Evolutionary conservation across 1,140 invertebrate genomes (phyloP).

Genomic region (Heliconius congener): DNA sequence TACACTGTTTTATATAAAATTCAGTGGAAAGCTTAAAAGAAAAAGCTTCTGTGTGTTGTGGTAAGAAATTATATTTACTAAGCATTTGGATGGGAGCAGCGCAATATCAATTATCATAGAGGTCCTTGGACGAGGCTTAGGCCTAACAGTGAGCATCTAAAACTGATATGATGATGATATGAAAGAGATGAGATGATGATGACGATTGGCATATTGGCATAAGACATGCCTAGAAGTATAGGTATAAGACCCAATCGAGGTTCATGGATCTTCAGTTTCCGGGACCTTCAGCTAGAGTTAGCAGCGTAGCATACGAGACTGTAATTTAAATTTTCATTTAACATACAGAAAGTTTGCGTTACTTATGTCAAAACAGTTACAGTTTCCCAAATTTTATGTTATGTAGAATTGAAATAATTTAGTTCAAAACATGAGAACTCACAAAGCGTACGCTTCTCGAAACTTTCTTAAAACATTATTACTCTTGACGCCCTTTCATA

Average conservation of each 20-base stretch:
- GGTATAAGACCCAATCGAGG: too few relatives aligned
- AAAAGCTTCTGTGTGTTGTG: neutral
- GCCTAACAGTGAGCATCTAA: too few relatives aligned
- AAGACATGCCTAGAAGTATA: too few relatives aligned
- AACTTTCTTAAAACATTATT: neutral
- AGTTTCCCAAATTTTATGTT: neutral
- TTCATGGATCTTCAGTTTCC: too few relatives aligned
- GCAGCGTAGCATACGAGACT: neutral
- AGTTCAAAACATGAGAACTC: neutral
- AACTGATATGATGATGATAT: too few relatives aligned
- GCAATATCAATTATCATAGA: too few relatives aligned
- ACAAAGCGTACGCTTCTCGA: neutral
- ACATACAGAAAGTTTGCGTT: neutral
- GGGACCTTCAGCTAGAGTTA: too few relatives aligned
- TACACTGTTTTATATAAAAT: conserved; percentile 16
- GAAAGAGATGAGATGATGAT: too few relatives aligned
- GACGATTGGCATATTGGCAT: too few relatives aligned
- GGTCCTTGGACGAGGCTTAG: too few relatives aligned
- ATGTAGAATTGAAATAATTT: conserved; percentile 7
- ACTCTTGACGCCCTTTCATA: neutral
- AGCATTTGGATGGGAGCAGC: too few relatives aligned
- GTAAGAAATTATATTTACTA: too few relatives aligned
- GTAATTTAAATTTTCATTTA: neutral
- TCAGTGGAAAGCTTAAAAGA: conserved; percentile 16
- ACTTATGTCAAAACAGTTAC: conserved; percentile 6